These are phyloP conservation scores for Tenodera sinensis DNA, from an alignment of 2,888 invertebrate genomes.

Conservation along the genomic window DNA sequence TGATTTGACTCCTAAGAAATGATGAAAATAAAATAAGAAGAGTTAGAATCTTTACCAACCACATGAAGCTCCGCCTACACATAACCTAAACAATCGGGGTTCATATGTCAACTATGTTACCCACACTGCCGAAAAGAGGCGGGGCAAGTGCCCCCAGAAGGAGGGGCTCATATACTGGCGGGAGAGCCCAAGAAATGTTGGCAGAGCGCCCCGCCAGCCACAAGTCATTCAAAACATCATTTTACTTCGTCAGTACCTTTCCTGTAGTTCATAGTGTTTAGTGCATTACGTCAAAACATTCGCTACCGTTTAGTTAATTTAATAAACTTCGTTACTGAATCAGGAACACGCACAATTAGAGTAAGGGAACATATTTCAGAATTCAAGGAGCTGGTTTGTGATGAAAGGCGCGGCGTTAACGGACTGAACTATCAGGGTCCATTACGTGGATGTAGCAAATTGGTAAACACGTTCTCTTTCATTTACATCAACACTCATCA, in stretches of 20 bases:
- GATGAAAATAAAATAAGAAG: background rate
- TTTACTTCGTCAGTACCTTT: background rate
- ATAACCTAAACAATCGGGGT: background rate
- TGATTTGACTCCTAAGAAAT: background rate
- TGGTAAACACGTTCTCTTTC: background rate
- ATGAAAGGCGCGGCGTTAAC: background rate
- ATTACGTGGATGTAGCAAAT: background rate
- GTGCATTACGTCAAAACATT: background rate
- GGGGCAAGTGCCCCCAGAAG: background rate
- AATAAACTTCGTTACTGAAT: conserved; percentile 12
- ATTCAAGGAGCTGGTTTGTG: background rate
- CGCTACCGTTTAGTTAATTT: background rate
- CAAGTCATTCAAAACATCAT: conserved; percentile 3
- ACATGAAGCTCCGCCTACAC: background rate
- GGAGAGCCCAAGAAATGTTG: conserved; percentile 3
- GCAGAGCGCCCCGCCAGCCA: conserved; percentile 11
- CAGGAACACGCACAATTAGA: background rate
- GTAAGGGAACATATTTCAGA: background rate
- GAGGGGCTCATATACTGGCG: background rate
- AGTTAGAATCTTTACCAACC: background rate
- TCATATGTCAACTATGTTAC: background rate
- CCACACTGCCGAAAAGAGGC: conserved; percentile 1
- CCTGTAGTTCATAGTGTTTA: background rate
- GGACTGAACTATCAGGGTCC: background rate
- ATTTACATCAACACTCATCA: background rate